These are phyloP conservation scores for Rhagophthalmus giganteus DNA, from an alignment of 2,888 invertebrate genomes.

Conservation along the genomic window DNA sequence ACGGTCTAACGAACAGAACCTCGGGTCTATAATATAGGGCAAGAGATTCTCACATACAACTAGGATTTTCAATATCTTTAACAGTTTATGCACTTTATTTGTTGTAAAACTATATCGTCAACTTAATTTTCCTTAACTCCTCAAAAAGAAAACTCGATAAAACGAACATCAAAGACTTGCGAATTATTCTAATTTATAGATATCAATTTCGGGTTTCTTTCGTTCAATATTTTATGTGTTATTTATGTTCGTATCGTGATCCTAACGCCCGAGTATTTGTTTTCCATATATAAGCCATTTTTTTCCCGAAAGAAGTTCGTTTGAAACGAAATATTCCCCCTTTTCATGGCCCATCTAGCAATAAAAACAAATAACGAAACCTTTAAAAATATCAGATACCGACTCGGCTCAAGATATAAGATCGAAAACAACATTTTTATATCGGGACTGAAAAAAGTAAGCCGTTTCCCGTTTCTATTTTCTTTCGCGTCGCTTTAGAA, in stretches of 20 bases:
- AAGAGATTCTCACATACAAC: too few species aligned
- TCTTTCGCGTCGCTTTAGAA: slow-evolving; percentile 4
- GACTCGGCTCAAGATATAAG: slow-evolving; percentile 18
- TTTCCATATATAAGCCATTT: slow-evolving; percentile 19
- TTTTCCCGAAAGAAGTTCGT: slow-evolving; percentile 13
- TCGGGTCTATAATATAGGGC: too few species aligned
- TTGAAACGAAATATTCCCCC: slow-evolving; percentile 23
- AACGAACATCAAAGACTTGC: background rate
- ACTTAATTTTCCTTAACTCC: too few species aligned
- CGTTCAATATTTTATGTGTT: slow-evolving; percentile 9
- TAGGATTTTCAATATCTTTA: too few species aligned
- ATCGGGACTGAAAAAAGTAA: slow-evolving; percentile 11
- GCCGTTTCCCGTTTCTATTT: slow-evolving; percentile 5
- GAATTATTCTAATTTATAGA: background rate
- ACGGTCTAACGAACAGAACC: too few species aligned
- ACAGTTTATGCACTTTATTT: too few species aligned
- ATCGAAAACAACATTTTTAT: slow-evolving; percentile 21
- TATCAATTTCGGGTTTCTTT: background rate
- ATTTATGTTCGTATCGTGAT: slow-evolving; percentile 1
- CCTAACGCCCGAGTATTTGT: slow-evolving; percentile 8
- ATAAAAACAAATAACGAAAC: slow-evolving; percentile 31
- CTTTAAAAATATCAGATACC: slow-evolving; percentile 24
- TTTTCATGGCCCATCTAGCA: slow-evolving; percentile 33
- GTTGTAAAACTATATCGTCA: too few species aligned
- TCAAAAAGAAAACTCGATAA: too few species aligned